These are phyloP conservation scores for Blera fallax DNA, from an alignment of 2,888 invertebrate species.

Conservation along the genomic window DNA sequence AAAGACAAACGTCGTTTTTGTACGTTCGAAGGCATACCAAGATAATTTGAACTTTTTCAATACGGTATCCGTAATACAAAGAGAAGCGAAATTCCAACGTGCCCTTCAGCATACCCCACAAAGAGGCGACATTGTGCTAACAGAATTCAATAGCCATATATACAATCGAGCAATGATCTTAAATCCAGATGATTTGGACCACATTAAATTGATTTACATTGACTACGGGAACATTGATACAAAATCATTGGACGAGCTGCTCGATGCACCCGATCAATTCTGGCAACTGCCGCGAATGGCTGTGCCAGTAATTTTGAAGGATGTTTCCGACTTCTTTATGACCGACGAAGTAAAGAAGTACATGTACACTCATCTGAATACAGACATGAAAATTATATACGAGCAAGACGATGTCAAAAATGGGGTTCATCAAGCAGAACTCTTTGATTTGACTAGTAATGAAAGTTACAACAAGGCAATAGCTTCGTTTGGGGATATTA, in stretches of 20 bases:
- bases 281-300: slow-evolving; percentile 75
- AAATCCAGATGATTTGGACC: slow-evolving; percentile 74
- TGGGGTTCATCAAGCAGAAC: slow-evolving; percentile 75
- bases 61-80: slow-evolving; percentile 74
- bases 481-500: slow-evolving; percentile 73
- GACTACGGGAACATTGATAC: slow-evolving; percentile 79
- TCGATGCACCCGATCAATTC: slow-evolving; percentile 75
- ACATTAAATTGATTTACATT: slow-evolving; percentile 77
- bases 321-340: slow-evolving; percentile 76
- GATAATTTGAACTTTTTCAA: slow-evolving; percentile 76
- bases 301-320: slow-evolving; percentile 77
- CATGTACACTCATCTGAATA: slow-evolving; percentile 75
- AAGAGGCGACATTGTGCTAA: slow-evolving; percentile 77
- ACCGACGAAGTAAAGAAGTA: slow-evolving; percentile 75
- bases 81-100: slow-evolving; percentile 68
- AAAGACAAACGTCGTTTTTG: slow-evolving; percentile 78
- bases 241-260: slow-evolving; percentile 75
- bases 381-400: slow-evolving; percentile 75
- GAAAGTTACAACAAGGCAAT: slow-evolving; percentile 77
- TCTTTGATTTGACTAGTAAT: slow-evolving; percentile 75
- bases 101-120: slow-evolving; percentile 74
- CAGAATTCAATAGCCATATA: slow-evolving; percentile 75
- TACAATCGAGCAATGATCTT: slow-evolving; percentile 78
- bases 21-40: slow-evolving; percentile 76
- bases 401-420: slow-evolving; percentile 73